Evolutionary conservation across 2,113 vertebrate genomes (phyloP).

Genomic region (Anhinga rufa): DNA sequence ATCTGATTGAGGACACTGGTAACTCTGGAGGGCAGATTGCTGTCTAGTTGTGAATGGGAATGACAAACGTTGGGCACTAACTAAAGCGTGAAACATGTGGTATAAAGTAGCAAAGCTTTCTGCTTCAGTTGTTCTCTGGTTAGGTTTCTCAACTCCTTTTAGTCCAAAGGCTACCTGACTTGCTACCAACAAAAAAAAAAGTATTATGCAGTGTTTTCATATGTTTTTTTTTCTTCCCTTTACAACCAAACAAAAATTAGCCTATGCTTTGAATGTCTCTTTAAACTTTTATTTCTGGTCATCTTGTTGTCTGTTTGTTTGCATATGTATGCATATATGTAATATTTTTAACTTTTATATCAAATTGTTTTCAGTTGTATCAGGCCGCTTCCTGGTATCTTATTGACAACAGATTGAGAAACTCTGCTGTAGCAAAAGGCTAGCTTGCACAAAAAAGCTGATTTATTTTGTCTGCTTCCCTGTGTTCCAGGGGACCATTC

Average conservation of each 20-base stretch:
- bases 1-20: background rate
- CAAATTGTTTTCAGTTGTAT: background rate
- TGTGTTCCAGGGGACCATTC: background rate
- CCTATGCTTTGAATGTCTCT: background rate
- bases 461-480: background rate
- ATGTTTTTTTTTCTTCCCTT: background rate
- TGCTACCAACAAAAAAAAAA: background rate
- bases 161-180: background rate
- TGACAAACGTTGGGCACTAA: accelerated
- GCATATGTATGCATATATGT: background rate
- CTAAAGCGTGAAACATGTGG: background rate
- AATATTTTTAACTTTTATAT: background rate
- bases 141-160: background rate
- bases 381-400: background rate
- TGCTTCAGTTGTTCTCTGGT: background rate
- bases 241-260: background rate
- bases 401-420: background rate
- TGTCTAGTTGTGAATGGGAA: background rate
- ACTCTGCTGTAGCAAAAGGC: background rate
- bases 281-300: background rate
- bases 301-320: background rate
- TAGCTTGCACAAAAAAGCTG: background rate
- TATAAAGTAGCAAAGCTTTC: background rate
- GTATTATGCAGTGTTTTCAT: background rate
- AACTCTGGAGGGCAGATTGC: background rate